Base-by-base conservation (phyloP, 2,888 invertebrate genomes). In the Himalopsyche anomala region DNA sequence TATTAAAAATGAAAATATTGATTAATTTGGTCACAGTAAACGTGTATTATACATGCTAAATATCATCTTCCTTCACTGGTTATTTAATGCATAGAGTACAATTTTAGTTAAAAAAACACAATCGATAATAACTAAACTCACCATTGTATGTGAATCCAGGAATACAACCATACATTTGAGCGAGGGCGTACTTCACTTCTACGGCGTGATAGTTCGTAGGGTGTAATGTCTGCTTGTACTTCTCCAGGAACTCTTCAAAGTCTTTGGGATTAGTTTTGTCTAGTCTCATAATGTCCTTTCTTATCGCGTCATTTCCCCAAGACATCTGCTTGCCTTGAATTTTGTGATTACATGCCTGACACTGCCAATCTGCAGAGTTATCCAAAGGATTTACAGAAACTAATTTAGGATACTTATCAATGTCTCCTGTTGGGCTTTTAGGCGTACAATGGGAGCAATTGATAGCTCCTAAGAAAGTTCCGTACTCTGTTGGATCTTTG, bases 401-500 rank as follows among this genome's bases (percentile, higher is more conserved):
- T 80, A 95, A 90, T 92, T 94, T 94, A 85, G 88, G 88, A 38
- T 87, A 85, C 17, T 82, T 55, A n/a, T 82, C 81, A 8, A 81
- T 55, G 11, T 88, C 87, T 19, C 82, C 82, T 84, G 89, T 89
- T 88, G 89, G 91, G 91, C 89, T 93, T 83, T 91, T 91, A 74
- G 93, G 92, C 89, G 94, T 94, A 89, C 95, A 95, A 88, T 93
- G 91, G n/a, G 93, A 93, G 89, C 96, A 96, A 85, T 93, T 93
- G 81, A 95, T 94, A 0, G 95, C 94, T 1, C 95, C 95, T 28
- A 94, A 90, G 91, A 94, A 93, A 17, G 94, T 95, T 9, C 94
- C 94, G 80, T 96, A 91, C 90, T 96, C 96, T 0, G 95, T 95
- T 5, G 95, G 95, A 91, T 96, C 96, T 45, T 90, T 91, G 89